Percentiles rank a stretch among this genome's conserved stretches.
Evolutionary conservation across 2,888 invertebrate genomes (phyloP).

Genomic region (Cephonodes hylas): DNA sequence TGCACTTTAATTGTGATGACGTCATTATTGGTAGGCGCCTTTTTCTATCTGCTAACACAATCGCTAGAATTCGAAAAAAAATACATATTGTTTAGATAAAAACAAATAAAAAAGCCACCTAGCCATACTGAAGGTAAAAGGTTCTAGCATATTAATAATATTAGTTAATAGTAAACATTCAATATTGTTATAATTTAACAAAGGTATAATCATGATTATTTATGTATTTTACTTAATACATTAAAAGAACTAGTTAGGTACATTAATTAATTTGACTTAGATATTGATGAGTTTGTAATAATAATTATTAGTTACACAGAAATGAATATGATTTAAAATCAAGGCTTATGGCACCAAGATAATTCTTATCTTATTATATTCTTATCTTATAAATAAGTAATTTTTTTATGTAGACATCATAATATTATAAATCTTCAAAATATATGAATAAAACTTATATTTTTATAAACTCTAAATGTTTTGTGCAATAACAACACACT

Average conservation of each 20-base stretch:
- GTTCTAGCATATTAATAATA: neutral
- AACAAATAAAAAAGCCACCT: too few relatives aligned
- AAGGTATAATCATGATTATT: neutral
- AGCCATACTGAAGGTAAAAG: too few relatives aligned
- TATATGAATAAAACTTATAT: neutral
- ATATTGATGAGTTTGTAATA: neutral
- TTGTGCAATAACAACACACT: conserved; percentile 1
- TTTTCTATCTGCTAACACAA: too few relatives aligned
- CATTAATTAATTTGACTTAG: neutral
- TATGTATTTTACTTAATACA: neutral
- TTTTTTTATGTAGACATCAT: neutral
- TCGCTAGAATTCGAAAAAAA: too few relatives aligned
- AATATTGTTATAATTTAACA: too few relatives aligned
- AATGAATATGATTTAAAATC: neutral
- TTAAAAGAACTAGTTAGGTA: neutral
- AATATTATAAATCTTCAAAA: neutral
- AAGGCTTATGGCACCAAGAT: neutral
- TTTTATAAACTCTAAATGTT: neutral
- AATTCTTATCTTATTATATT: neutral
- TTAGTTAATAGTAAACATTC: neutral
- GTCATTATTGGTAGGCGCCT: too few relatives aligned
- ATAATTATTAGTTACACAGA: neutral
- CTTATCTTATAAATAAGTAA: neutral
- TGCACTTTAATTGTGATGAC: too few relatives aligned
- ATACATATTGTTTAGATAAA: too few relatives aligned